Conservation (phyloP, 2,113 vertebrate species). For the Eurypyga helias region DNA sequence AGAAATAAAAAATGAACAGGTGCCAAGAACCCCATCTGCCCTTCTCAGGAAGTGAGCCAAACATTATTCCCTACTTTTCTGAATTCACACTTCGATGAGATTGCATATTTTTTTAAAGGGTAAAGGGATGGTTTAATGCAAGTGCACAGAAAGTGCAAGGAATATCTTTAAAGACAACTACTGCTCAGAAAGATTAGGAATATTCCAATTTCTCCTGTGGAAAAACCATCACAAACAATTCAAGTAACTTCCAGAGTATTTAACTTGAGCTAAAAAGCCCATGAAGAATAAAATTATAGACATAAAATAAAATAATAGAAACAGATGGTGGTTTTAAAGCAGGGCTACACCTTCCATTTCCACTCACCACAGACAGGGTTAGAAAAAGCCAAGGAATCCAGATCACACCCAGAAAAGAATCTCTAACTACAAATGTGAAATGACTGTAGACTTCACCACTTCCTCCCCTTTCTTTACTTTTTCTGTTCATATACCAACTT, state of each 20-base stretch:
- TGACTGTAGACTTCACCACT: neutral
- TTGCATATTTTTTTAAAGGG: neutral
- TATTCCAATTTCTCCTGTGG: neutral
- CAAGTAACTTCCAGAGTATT: neutral
- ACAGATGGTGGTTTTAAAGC: neutral
- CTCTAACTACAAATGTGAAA: neutral
- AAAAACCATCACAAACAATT: neutral
- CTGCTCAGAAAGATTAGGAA: neutral
- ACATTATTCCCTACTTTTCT: neutral
- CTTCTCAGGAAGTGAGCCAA: neutral
- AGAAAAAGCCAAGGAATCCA: neutral
- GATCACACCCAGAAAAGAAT: neutral
- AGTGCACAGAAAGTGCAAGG: neutral
- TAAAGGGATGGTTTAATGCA: neutral
- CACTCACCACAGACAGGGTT: neutral
- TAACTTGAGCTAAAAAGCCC: neutral
- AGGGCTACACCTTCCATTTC: neutral
- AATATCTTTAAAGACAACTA: neutral
- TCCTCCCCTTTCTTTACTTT: neutral
- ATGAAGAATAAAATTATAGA: neutral
- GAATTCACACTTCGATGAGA: neutral
- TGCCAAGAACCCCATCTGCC: constrained; percentile 36
- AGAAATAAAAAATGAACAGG: neutral
- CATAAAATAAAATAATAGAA: neutral
- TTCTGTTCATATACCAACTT: neutral